These are phyloP conservation scores for Drosophila hydei DNA, from an alignment of 1,140 invertebrate genomes.

Conservation along the genomic window DNA sequence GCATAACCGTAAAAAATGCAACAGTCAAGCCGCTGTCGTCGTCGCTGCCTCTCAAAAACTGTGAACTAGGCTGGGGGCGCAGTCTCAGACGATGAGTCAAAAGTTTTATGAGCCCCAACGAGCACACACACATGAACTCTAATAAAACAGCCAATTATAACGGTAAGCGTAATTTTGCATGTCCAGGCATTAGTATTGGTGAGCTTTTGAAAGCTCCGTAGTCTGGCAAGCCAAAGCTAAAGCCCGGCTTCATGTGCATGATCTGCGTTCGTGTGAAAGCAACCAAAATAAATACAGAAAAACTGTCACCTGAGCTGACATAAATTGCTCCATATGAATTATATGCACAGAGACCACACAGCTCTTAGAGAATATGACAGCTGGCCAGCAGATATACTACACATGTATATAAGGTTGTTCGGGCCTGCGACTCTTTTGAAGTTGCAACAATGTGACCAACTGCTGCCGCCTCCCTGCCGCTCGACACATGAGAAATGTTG, in stretches of 20 bases:
- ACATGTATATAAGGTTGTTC: slow-evolving; percentile 8
- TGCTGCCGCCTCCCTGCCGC: slow-evolving; percentile 13
- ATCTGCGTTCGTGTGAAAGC: slow-evolving; percentile 44
- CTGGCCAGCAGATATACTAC: slow-evolving; percentile 32
- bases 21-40: background rate
- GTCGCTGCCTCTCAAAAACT: slow-evolving; percentile 4
- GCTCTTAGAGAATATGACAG: slow-evolving; percentile 58
- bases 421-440: slow-evolving; percentile 28
- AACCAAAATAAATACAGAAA: background rate
- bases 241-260: slow-evolving; percentile 9
- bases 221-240: background rate
- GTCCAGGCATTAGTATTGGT: slow-evolving; percentile 1
- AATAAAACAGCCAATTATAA: slow-evolving; percentile 41
- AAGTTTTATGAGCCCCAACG: slow-evolving; percentile 16
- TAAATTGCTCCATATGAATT: slow-evolving; percentile 70
- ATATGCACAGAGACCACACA: slow-evolving; percentile 57
- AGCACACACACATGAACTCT: background rate
- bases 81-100: slow-evolving; percentile 53
- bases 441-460: slow-evolving; percentile 56
- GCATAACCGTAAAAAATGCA: slow-evolving; percentile 65
- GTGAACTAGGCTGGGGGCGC: slow-evolving; percentile 7
- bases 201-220: slow-evolving; percentile 19
- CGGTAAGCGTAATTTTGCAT: slow-evolving; percentile 27
- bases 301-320: slow-evolving; percentile 66
- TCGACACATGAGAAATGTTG: slow-evolving; percentile 60